Base-by-base conservation (phyloP, 1,140 invertebrate genomes). In the Chlorops oryzae region DNA sequence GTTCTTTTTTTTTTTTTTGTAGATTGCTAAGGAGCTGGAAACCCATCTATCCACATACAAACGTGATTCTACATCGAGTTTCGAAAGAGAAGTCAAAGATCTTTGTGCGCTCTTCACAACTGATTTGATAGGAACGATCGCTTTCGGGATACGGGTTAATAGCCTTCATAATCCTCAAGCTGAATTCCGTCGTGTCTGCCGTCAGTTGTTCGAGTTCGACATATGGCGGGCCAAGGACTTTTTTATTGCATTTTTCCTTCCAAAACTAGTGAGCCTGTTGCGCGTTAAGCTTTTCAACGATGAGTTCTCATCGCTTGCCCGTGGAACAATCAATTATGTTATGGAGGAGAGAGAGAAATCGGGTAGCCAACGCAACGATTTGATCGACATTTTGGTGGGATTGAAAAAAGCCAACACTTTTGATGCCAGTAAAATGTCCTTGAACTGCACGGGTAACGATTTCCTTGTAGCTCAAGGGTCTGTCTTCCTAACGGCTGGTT, bases 401-500 rank as follows among this genome's bases (percentile, higher is more conserved):
- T 22, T 78, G 1, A 63, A 75, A 17, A 61, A 63, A 47, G 61
- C n/a, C n/a, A 64, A n/a, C n/a, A n/a, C n/a, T n/a, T n/a, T n/a
- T n/a, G n/a, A n/a, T n/a, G n/a, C n/a, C n/a, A n/a, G n/a, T n/a
- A n/a, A n/a, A n/a, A n/a, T n/a, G n/a, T n/a, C n/a, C n/a, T n/a
- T n/a, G n/a, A n/a, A n/a, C n/a, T n/a, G n/a, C n/a, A n/a, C n/a
- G n/a, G n/a, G n/a, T n/a, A n/a, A n/a, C 21, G 75, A 82, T 51
- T 68, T 74, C 45, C 78, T 85, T 61, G 73, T 83, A 10, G 80
- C 83, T 3, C 83, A 86, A 63, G 81, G 78, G 0, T 80, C 82
- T 12, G 75, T 82, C 0, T 88, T 88, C 59, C 84, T 87, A 44
- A 70, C 80, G 2, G 87, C 86, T 35, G 85, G 87, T 5, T 86